Conservation (phyloP, 2,113 vertebrate genomes). For the Conger conger region DNA sequence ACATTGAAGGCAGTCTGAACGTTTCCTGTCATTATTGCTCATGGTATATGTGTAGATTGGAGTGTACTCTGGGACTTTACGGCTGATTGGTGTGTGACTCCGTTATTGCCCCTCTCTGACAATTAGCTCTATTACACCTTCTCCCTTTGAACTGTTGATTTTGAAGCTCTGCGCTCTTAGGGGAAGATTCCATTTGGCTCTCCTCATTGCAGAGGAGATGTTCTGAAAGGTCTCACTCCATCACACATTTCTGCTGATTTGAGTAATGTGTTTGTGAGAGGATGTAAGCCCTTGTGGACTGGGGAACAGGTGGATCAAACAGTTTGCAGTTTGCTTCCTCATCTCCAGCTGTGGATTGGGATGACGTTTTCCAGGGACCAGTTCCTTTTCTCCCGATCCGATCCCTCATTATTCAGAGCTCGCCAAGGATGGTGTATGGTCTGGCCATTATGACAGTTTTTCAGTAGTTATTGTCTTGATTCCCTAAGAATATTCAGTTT, state of each 20-base stretch:
- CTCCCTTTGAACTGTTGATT: neutral
- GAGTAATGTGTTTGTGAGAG: neutral
- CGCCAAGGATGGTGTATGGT: neutral
- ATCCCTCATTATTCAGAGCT: neutral
- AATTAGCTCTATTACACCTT: neutral
- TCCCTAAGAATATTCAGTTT: neutral
- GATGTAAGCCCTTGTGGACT: neutral
- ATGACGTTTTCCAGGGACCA: neutral
- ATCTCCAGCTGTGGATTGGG: neutral
- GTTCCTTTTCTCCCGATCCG: neutral
- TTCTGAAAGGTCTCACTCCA: no score
- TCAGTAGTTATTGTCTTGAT: neutral
- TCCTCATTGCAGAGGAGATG: neutral
- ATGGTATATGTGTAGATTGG: neutral
- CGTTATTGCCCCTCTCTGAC: neutral
- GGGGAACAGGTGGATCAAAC: slow-evolving; percentile 9
- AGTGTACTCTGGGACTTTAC: neutral
- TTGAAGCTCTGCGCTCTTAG: neutral
- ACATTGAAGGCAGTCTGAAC: neutral
- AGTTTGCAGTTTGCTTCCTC: neutral
- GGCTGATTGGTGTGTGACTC: neutral
- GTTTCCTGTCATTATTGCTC: neutral
- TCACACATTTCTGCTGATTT: slow-evolving; percentile 2
- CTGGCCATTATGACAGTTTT: neutral
- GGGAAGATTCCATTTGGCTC: neutral